phyloP scores from a whole-genome alignment of 2,113 vertebrate species.

The Paracanthobrama guichenoti region DNA sequence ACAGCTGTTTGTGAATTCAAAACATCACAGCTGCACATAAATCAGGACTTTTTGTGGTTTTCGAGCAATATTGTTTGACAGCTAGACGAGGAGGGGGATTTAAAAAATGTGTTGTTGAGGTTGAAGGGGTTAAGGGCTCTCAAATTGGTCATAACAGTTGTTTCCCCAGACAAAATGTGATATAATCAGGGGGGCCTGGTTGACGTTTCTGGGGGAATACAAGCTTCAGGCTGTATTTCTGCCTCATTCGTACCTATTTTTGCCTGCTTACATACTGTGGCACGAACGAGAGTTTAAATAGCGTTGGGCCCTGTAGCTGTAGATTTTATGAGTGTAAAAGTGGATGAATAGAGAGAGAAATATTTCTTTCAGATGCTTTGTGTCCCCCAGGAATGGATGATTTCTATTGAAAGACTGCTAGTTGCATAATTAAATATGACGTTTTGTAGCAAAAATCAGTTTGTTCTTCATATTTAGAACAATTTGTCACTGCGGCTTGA shows the following conservation, averaged over 20 bases:
- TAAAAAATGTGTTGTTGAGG: slow-evolving; percentile 45
- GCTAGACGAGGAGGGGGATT: slow-evolving; percentile 29
- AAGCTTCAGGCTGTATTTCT: neutral
- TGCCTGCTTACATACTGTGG: slow-evolving; percentile 7
- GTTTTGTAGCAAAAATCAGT: neutral
- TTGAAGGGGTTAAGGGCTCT: slow-evolving; percentile 26
- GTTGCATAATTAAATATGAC: neutral
- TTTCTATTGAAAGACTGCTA: slow-evolving; percentile 17
- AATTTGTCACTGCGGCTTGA: neutral
- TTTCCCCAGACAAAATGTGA: slow-evolving; percentile 35
- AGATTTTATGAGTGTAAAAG: slow-evolving; percentile 20
- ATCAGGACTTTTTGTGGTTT: slow-evolving; percentile 46
- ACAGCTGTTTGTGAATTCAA: slow-evolving; percentile 36
- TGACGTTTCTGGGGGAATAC: neutral
- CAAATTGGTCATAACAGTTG: slow-evolving; percentile 41
- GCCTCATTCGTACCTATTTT: slow-evolving; percentile 14
- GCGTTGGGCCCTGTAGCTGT: slow-evolving; percentile 4
- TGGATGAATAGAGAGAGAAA: slow-evolving; percentile 22
- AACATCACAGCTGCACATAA: slow-evolving; percentile 30
- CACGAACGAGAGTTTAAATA: slow-evolving; percentile 6
- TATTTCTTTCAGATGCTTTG: neutral
- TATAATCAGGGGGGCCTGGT: slow-evolving; percentile 1
- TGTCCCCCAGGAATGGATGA: neutral
- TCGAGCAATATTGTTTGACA: slow-evolving; percentile 57
- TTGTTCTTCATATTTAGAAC: neutral